A percentile compares a stretch with the other conserved stretches of the same genome.
Conservation (phyloP, 2,113 vertebrate genomes). For the Python bivittatus region DNA sequence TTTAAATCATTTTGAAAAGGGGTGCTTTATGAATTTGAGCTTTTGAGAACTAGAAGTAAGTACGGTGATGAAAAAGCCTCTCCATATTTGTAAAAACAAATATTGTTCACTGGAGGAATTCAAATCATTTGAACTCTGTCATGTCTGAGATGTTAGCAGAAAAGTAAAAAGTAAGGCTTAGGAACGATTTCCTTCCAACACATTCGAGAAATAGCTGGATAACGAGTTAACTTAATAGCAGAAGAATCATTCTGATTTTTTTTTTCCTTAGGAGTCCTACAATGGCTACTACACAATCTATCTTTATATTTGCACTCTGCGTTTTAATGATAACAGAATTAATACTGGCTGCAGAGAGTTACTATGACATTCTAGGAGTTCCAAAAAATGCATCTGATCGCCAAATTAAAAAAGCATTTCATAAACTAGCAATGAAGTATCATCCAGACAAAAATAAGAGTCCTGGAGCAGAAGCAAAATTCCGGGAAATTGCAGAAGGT, state of each 20-base stretch:
- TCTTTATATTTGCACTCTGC: conserved; percentile 85
- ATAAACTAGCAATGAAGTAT: conserved; percentile 93
- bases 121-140: neutral
- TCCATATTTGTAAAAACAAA: neutral
- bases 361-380: conserved; percentile 93
- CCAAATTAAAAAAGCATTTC: conserved; percentile 97
- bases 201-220: neutral
- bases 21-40: neutral
- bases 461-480: conserved; percentile 90
- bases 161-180: neutral
- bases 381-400: conserved; percentile 90
- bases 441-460: conserved; percentile 97
- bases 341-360: conserved; percentile 89
- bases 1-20: neutral
- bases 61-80: neutral
- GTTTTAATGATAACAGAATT: conserved; percentile 94
- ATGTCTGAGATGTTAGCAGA: neutral
- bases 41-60: neutral
- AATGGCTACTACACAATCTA: conserved; percentile 88
- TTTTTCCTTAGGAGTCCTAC: conserved; percentile 64
- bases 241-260: neutral
- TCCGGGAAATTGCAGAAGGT: conserved; percentile 97
- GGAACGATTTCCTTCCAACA: neutral
- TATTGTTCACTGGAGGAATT: neutral
- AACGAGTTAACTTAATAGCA: neutral